Conservation (phyloP, 2,797 vertebrate species). For the Protosalanx chinensis region DNA sequence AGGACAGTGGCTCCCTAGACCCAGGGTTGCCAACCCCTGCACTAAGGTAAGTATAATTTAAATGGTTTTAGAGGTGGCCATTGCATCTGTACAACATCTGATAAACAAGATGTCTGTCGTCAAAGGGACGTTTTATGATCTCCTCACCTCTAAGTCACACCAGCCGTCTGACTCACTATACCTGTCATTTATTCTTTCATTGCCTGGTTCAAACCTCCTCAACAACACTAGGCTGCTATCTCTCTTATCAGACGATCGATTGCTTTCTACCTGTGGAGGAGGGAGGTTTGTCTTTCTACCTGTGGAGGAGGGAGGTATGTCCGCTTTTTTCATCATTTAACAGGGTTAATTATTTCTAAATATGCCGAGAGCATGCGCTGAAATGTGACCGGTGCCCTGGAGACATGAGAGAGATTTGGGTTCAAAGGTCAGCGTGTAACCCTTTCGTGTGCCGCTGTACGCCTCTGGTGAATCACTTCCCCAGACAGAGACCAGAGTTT, state of each 20-base stretch:
- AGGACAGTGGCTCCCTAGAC: no score
- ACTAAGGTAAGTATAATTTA: neutral
- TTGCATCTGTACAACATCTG: neutral
- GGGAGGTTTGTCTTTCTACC: conserved; percentile 36
- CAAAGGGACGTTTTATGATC: conserved; percentile 24
- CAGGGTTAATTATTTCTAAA: conserved; percentile 67
- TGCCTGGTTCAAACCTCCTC: conserved; percentile 22
- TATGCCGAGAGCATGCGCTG: conserved; percentile 39
- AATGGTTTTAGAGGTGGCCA: neutral
- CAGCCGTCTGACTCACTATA: no score
- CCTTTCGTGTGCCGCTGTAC: conserved; percentile 39
- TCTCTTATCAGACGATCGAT: conserved; percentile 25
- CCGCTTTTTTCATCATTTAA: conserved; percentile 15
- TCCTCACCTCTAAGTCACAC: conserved; percentile 4
- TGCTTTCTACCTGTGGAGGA: conserved; percentile 28
- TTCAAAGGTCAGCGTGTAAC: conserved; percentile 69
- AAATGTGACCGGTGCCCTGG: conserved; percentile 60
- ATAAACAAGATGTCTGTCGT: neutral
- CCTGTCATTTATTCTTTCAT: conserved; percentile 13
- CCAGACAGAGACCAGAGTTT: no score
- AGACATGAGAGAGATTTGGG: conserved; percentile 55
- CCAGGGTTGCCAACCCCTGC: no score
- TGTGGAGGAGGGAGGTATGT: conserved; percentile 18
- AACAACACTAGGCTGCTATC: conserved; percentile 24
- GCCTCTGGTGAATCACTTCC: neutral